Evolutionary conservation across 2,888 invertebrate species (phyloP), one percentile per base, ranked within the genome.

Genomic region (Phortica okadai): DNA sequence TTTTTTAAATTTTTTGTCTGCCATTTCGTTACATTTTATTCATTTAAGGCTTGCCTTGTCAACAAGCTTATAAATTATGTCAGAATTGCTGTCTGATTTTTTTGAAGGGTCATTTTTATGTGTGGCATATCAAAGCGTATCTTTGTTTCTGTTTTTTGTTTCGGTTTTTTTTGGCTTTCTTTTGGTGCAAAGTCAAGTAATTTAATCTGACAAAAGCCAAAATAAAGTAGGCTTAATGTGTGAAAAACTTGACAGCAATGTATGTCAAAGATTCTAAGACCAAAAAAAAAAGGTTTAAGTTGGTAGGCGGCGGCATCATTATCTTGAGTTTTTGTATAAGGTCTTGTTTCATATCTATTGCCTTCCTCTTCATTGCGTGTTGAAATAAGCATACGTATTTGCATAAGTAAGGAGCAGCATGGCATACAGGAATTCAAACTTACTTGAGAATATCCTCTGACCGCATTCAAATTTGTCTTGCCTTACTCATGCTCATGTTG

Each of bases 131-230:
- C 33, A 33, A 33, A 33, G 56, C 56, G n/a, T 56, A 6, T 56
- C n/a, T 56, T 56, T 7, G 3, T 56, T 56, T 56, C 14, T 16
- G 14, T 56, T 56, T 56, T 56, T 16, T 56, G 6, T 59, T 21
- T 16, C 8, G 59, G 7, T 8, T 45, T 45, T 45, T 50, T 50
- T 8, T 50, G 0, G 50, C 16, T 6, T 62, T 62, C 25, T 21
- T 16, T 21, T 10, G 16, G 21, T 62, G 4, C 62, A n/a, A 62
- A 25, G 67, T 44, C 42, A 80, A 80, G 87, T 87, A 84, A 85
- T 85, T 85, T 87, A 87, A 88, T 85, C 87, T 85, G 87, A 85
- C 88, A 84, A 79, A 76, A 83, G 76, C 78, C 80, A 77, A 79
- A 80, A 86, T 79, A 84, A 86, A 86, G 82, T 80, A 79, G 82